Conservation (phyloP, 2,888 invertebrate species). For the Epiblema foenella region DNA sequence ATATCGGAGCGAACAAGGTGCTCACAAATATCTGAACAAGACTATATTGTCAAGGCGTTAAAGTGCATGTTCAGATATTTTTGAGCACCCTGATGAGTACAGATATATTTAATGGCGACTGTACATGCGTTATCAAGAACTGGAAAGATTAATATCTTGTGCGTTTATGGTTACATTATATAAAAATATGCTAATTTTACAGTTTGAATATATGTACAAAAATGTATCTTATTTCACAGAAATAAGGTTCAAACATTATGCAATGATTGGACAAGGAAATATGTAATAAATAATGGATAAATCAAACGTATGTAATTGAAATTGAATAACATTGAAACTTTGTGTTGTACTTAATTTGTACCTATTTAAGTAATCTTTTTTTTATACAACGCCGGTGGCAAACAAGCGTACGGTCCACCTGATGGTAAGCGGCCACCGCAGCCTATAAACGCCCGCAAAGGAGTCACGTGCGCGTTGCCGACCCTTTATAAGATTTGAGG, state of each 20-base stretch:
- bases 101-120: too few species aligned
- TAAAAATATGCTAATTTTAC: neutral
- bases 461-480: too few species aligned
- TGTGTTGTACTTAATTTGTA: neutral
- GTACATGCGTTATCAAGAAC: neutral
- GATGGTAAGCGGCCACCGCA: too few species aligned
- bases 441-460: too few species aligned
- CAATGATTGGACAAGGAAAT: neutral
- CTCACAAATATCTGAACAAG: too few species aligned
- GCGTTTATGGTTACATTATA: constrained; percentile 14
- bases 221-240: neutral
- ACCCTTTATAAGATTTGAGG: too few species aligned
- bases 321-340: neutral
- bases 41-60: too few species aligned
- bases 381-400: too few species aligned
- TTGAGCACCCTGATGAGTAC: too few species aligned
- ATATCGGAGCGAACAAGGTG: too few species aligned
- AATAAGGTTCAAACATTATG: neutral
- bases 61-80: too few species aligned
- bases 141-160: constrained; percentile 12
- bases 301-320: constrained; percentile 1
- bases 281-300: neutral
- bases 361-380: neutral
- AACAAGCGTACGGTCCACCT: too few species aligned
- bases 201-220: neutral